Base-by-base conservation (phyloP, 2,888 invertebrate genomes). In the Apoda limacodes region DNA sequence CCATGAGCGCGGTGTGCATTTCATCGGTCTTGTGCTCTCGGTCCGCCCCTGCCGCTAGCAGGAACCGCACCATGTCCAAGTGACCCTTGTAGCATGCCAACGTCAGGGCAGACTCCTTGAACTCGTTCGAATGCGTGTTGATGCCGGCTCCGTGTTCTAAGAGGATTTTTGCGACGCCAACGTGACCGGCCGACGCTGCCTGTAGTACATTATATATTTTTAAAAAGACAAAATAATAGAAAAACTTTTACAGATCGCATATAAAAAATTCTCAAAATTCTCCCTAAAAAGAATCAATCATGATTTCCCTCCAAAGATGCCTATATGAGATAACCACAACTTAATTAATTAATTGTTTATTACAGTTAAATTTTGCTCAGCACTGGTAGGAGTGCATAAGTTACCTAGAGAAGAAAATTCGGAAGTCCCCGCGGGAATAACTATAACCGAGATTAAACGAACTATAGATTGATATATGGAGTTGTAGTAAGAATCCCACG, bases 1-100 rank as follows among this genome's bases (percentile, higher is more conserved):
- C 98, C 98, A 99, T 98, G 24, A 99, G 83, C 24, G 98, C 98
- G 13, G 98, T 98, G 75, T 99, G 98, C 97, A 99, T 97, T 82
- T 99, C 99, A 67, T 98, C 98, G 5, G 98, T 98, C 83, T 98
- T 98, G 82, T 98, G 98, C 74, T 98, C 97, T 69, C 96, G 86
- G 74, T 98, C 97, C 10, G 97, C 97, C 39, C 98, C 98, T 26
- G 96, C 97, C 54, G 93, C 94, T 46, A 99, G 76, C 42, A 99
- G 85, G 76, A 95, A 98, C 50, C 95, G 85, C 33, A 98, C 98
- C 95, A 98, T 97, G 70, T 95, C 95, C 52, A 97, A 83, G 78
- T 98, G 97, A 30, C 95, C 95, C 82, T 96, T 96, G 69, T 93
- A 98, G 78, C 95, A 97, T 49, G 95, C 98, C 53, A 84, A 83